A percentile compares a stretch with the other conserved stretches of the same genome.
phyloP scores from a whole-genome alignment of 37 sponge, comb jelly and placozoan species.

The Lycopodina hypogea region DNA sequence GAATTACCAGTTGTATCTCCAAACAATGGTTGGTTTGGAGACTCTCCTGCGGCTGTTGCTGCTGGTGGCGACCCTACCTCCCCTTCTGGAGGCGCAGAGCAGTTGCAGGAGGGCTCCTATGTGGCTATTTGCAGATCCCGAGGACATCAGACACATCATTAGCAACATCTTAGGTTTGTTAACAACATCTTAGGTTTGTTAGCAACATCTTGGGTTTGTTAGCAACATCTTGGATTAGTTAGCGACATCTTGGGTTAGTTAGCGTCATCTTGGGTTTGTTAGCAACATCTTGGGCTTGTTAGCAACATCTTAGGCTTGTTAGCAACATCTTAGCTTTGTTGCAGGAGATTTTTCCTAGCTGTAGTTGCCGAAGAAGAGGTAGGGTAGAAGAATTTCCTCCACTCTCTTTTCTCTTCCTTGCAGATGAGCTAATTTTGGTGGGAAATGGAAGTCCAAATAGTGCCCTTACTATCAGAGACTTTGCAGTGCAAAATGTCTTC shows the following conservation, averaged over 20 bases:
- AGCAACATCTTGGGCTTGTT: background rate
- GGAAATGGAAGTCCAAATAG: background rate
- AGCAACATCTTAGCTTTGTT: background rate
- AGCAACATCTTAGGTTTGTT: background rate
- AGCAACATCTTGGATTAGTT: background rate
- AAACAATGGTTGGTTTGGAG: background rate
- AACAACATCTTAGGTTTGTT: background rate
- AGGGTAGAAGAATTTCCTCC: background rate
- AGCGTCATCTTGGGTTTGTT: background rate
- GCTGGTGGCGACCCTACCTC: background rate
- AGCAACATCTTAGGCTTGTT: background rate
- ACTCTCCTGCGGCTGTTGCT: background rate
- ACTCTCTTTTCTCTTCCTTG: background rate
- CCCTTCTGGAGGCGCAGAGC: background rate
- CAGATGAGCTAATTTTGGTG: background rate
- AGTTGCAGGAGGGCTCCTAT: background rate
- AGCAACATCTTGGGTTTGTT: background rate
- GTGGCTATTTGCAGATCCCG: conserved; percentile 16
- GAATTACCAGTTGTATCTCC: too few species aligned
- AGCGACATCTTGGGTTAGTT: background rate
- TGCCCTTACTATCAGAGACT: background rate
- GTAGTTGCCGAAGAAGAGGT: background rate
- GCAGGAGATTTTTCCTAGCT: background rate
- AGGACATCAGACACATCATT: conserved; percentile 4
- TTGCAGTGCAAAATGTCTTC: background rate